These are phyloP conservation scores for Pandemis corylana DNA, from an alignment of 2,888 invertebrate genomes.

Conservation along the genomic window DNA sequence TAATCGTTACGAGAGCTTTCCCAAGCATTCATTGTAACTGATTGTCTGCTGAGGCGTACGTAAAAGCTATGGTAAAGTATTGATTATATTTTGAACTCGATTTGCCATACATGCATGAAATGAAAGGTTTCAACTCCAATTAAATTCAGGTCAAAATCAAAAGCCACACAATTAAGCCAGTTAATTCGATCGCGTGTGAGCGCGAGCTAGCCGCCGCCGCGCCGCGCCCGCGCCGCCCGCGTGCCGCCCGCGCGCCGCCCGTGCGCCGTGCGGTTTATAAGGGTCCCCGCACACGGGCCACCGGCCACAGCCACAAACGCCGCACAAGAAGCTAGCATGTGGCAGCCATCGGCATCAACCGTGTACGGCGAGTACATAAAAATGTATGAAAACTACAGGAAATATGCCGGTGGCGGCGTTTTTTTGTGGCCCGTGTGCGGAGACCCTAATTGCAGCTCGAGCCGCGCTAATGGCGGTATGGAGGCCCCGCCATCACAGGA, in stretches of 20 bases:
- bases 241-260: slow-evolving; percentile 10
- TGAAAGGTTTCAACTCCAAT: neutral
- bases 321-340: too few relatives aligned
- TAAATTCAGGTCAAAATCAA: neutral
- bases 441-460: neutral
- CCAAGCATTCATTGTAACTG: too few relatives aligned
- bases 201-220: neutral
- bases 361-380: too few relatives aligned
- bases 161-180: slow-evolving; percentile 7
- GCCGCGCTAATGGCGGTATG: neutral
- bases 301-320: too few relatives aligned
- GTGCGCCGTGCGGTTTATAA: neutral
- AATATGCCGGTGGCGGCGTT: too few relatives aligned
- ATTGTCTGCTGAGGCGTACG: too few relatives aligned
- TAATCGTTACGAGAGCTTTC: too few relatives aligned
- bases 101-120: neutral
- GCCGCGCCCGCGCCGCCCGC: slow-evolving; percentile 24
- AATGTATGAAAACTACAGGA: too few relatives aligned
- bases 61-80: neutral
- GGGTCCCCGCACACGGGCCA: neutral
- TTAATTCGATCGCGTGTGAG: neutral
- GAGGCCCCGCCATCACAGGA: neutral
- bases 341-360: too few relatives aligned
- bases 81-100: neutral
- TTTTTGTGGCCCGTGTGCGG: too few relatives aligned